Conservation (phyloP, 2,888 invertebrate genomes). For the Lasioglossum calceatum region DNA sequence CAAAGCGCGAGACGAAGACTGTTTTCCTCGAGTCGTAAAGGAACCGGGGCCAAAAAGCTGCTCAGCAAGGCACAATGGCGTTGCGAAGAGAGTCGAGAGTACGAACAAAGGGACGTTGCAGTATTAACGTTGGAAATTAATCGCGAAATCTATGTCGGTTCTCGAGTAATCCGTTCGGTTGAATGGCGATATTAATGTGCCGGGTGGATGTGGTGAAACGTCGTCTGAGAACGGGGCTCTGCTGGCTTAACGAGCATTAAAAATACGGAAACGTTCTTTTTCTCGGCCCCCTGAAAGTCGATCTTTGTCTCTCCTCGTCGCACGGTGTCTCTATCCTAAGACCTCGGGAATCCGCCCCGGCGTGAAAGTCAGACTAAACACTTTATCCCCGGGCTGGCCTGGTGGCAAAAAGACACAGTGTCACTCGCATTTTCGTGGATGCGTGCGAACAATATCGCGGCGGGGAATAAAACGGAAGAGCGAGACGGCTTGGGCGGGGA, state of each 20-base stretch:
- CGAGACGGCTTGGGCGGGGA: slow-evolving; percentile 35
- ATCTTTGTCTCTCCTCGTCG: slow-evolving; percentile 15
- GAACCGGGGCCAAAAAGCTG: not conserved
- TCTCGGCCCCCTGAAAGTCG: not conserved
- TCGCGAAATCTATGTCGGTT: slow-evolving; percentile 33
- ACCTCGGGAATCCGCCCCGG: slow-evolving; percentile 41
- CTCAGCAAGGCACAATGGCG: not conserved
- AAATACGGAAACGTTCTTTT: slow-evolving; percentile 56
- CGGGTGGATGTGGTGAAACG: not conserved
- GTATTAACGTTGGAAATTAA: slow-evolving; percentile 25
- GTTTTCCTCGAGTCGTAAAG: not conserved
- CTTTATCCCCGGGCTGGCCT: slow-evolving; percentile 67
- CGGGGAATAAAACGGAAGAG: slow-evolving; percentile 24
- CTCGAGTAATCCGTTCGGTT: slow-evolving; percentile 50
- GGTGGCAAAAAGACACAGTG: slow-evolving; percentile 59
- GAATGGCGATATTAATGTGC: slow-evolving; percentile 55
- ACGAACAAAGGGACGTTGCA: not conserved
- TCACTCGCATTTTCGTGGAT: slow-evolving; percentile 60
- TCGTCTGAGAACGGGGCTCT: slow-evolving; percentile 44
- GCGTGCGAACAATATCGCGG: slow-evolving; percentile 71
- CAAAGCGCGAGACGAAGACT: not conserved
- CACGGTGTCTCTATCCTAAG: slow-evolving; percentile 16
- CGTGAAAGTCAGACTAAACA: slow-evolving; percentile 75
- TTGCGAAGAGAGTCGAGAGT: not conserved
- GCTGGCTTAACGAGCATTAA: slow-evolving; percentile 55